Evolutionary conservation across 2,888 invertebrate genomes (phyloP), one percentile per base, ranked within the genome.

Genomic region (Athalia cordata): DNA sequence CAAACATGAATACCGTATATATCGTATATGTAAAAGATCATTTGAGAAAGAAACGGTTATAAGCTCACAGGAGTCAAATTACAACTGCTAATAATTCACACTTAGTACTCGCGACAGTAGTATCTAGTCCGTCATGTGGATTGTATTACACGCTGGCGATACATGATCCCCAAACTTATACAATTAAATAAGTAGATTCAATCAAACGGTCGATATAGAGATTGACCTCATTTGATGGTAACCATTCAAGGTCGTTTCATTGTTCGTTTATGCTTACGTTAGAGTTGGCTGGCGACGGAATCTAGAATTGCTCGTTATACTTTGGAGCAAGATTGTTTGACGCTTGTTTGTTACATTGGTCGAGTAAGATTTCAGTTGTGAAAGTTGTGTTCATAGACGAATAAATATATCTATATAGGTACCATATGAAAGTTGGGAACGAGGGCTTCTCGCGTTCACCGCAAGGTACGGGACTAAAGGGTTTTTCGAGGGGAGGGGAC

Each of bases 161-260:
- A 72, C 59, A 57, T 57, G 72, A 72, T 72, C 57, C 57, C 59
- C 57, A 47, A 50, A 72, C 59, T 72, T 47, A 72, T 72, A 59
- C 72, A 15, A 72, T 72, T 72, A 59, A 59, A 72, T 72, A 72
- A 72, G 47, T 72, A 72, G 47, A 45, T 47, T 72, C 59, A 72
- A 72, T 72, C 15, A 57, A 72, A 59, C 72, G 59, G 59, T 50
- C 59, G 59, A 45, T 47, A 29, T 29, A n/a, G 47, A 72, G 47
- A 3, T 72, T 59, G 72, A 57, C 57, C 59, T 59, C 52, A 59
- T 72, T 72, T 72, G 8, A n/a, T 11, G 7, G 59, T 47, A 45
- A 59, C 47, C 8, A 15, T 47, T 59, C 72, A 72, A 72, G 57
- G 72, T 47, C 57, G 43, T 59, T 57, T 72, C 72, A 59, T 47